phyloP scores from a whole-genome alignment of 2,888 invertebrate species.

The Eueremaeus valkanovi region DNA sequence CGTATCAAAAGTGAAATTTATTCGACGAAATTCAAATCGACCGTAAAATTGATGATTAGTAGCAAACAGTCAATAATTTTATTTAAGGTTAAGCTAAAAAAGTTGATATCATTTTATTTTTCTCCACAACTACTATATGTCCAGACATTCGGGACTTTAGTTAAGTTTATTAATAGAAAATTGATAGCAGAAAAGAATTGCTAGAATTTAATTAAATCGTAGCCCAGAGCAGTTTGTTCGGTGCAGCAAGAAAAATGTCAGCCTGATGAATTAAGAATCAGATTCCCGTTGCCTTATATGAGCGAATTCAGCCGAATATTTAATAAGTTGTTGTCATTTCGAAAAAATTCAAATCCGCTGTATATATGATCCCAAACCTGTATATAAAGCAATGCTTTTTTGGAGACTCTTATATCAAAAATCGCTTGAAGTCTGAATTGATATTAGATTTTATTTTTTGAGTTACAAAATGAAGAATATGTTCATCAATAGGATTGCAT shows the following conservation, averaged over 20 bases:
- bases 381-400: neutral
- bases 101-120: neutral
- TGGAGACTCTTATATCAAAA: neutral
- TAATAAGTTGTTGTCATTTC: constrained; percentile 16
- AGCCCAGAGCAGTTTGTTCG: neutral
- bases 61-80: neutral
- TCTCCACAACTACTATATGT: no score
- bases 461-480: neutral
- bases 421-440: neutral
- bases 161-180: neutral
- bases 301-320: neutral
- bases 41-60: neutral
- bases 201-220: neutral
- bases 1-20: no score
- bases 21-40: neutral
- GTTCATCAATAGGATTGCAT: neutral
- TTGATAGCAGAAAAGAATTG: neutral
- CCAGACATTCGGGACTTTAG: no score
- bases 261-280: neutral
- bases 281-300: neutral
- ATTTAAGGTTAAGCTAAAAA: neutral
- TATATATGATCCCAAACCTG: neutral
- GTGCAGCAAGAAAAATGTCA: neutral
- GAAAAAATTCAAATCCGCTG: neutral
- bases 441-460: neutral